Evolutionary conservation across 2,113 vertebrate species (phyloP), one percentile per base, ranked within the genome.

Genomic region (Alligator sinensis): DNA sequence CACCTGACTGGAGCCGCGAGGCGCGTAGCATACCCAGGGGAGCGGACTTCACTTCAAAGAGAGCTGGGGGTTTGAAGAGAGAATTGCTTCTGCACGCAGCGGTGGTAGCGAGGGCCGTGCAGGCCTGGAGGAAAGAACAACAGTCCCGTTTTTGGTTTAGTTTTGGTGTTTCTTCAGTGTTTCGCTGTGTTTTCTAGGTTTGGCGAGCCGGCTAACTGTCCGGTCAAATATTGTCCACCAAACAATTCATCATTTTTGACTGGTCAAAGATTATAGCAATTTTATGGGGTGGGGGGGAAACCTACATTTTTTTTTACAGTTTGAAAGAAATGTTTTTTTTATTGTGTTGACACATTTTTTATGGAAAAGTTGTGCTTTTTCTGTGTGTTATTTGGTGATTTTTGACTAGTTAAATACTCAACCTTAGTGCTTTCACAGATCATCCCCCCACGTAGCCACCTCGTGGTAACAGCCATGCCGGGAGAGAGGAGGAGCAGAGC

Each of bases 401-500:
- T 47, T 47, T 74, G 11, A 15, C 4, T 2, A 3, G 8, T 66
- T 17, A 7, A 16, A 0, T 7, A 21, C n/a, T 7, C 47, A 1
- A 64, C 61, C 68, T 62, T 55, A 13, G 19, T 17, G n/a, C 5
- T 54, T 28, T 15, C 25, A 18, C 84, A 30, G 0, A 12, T n/a
- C 1, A 16, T 30, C 64, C 34, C 5, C 25, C 60, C 18, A 34
- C 74, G 15, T 55, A 47, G 1, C 11, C 25, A 14, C 47, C 10
- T 74, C 74, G 2, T 13, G 66, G 30, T 1, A 80, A 2, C 25
- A 59, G 27, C 1, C 1, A n/a, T 64, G 62, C 72, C 38, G 1
- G 0, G 1, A 4, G 4, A 16, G 72, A 4, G 2, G 2, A 28
- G 34, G 14, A 74, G 30, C 17, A 24, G 7, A 0, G 25, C 2